Evolutionary conservation across 2,888 invertebrate genomes (phyloP), one percentile per base, ranked within the genome.

Genomic region (Eugnorisma glareosa): DNA sequence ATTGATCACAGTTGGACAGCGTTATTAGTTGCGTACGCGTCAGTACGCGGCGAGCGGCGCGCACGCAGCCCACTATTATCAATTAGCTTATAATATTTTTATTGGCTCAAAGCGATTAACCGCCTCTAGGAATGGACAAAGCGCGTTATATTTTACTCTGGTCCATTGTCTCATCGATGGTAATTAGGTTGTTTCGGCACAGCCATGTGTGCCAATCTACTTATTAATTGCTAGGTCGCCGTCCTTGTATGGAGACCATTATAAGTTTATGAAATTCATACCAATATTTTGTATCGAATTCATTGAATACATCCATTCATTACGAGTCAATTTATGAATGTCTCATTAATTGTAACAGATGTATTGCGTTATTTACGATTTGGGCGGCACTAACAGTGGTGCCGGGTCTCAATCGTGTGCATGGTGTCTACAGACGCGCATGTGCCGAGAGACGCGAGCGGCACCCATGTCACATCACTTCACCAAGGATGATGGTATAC

Each of bases 81-180:
- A 87, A 88, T 89, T 89, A 87, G 83, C 79, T 84, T 82, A 85
- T 79, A n/a, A n/a, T 40, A 83, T 74, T 87, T 85, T 86, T 84
- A 83, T 86, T 84, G 77, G 75, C 69, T 82, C 83, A 82, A 86
- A 89, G 81, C 82, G 67, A 86, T 88, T 84, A 86, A 79, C 81
- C 75, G 78, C 74, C 70, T 67, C 82, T 77, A 82, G 67, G 80
- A 82, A 87, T 84, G 86, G 86, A 80, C 68, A 80, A 73, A 70
- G 70, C 73, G 75, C 77, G 77, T 68, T 83, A 86, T 69, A 86
- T 83, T 83, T 79, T 81, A 79, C 85, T 83, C 73, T 75, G 66
- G 77, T 48, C 75, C 74, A 81, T 86, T 84, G 79, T 79, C 77
- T 69, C 67, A 76, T 70, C 71, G 54, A 66, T 37, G 48, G 73